A percentile compares a stretch with the other conserved stretches of the same genome.
These are phyloP conservation scores for Rhagium mordax DNA, from an alignment of 2,888 invertebrate species.

Conservation along the genomic window DNA sequence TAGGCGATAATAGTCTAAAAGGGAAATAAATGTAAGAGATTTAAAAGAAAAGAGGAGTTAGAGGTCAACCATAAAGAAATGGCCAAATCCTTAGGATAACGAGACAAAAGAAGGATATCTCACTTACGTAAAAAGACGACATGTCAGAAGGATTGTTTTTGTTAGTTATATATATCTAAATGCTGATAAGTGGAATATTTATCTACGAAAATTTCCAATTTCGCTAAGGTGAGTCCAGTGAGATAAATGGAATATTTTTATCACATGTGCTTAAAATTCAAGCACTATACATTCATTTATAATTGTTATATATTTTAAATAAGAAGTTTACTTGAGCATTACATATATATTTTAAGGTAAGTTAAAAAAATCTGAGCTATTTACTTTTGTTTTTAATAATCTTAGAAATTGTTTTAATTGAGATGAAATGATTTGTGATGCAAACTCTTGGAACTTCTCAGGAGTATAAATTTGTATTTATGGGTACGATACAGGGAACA, in stretches of 20 bases:
- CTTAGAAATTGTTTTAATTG: too few relatives aligned
- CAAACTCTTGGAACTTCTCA: too few relatives aligned
- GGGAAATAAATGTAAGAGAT: slow-evolving; percentile 65
- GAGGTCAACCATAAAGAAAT: slow-evolving; percentile 65
- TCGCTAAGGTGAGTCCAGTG: neutral
- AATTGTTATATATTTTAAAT: too few relatives aligned
- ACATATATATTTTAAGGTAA: too few relatives aligned
- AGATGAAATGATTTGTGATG: too few relatives aligned
- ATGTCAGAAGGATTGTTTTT: slow-evolving; percentile 38
- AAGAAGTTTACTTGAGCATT: too few relatives aligned
- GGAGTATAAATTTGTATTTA: too few relatives aligned
- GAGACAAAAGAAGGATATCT: slow-evolving; percentile 58
- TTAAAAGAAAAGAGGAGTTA: slow-evolving; percentile 62
- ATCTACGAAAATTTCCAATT: neutral
- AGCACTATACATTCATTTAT: too few relatives aligned
- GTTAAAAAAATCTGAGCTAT: too few relatives aligned
- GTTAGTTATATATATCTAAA: slow-evolving; percentile 23
- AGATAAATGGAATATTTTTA: neutral
- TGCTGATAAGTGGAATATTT: slow-evolving; percentile 9
- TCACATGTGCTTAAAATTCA: neutral
- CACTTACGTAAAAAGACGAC: slow-evolving; percentile 50
- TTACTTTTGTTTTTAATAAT: too few relatives aligned
- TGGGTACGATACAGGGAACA: too few relatives aligned
- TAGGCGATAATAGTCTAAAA: slow-evolving; percentile 65
- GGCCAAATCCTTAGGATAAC: slow-evolving; percentile 63